Percentiles rank a stretch among this genome's conserved stretches.
These are phyloP conservation scores for Cirrhinus molitorella DNA, from an alignment of 2,797 vertebrate species.

Conservation along the genomic window DNA sequence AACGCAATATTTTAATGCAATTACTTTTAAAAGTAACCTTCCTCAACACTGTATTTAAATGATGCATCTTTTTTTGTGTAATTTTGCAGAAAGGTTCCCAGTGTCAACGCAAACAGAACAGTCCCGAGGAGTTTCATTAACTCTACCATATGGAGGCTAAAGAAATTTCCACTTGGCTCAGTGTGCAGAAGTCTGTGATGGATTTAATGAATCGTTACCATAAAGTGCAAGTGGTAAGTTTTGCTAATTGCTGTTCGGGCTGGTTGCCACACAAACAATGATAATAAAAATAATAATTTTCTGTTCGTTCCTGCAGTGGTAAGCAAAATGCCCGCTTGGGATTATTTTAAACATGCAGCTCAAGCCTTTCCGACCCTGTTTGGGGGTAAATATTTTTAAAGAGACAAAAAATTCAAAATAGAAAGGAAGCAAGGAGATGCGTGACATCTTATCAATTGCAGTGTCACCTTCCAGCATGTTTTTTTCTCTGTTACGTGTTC, in stretches of 20 bases:
- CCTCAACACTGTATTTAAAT: too few relatives aligned
- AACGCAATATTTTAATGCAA: too few relatives aligned
- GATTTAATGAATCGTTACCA: slow-evolving; percentile 19
- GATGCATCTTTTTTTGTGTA: not conserved
- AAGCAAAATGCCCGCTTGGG: slow-evolving; percentile 9
- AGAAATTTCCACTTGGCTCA: slow-evolving; percentile 14
- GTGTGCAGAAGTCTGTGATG: slow-evolving; percentile 19
- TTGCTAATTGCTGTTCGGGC: slow-evolving; percentile 20
- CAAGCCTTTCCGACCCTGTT: not conserved
- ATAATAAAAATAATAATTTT: slow-evolving; percentile 17
- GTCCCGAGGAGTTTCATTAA: slow-evolving; percentile 25
- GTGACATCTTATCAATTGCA: slow-evolving; percentile 40
- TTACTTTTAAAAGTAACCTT: too few relatives aligned
- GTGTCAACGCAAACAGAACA: not conserved
- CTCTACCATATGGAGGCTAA: slow-evolving; percentile 31
- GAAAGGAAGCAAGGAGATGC: slow-evolving; percentile 17
- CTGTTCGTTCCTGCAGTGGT: not conserved
- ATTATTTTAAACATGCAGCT: not conserved
- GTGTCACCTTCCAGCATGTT: slow-evolving; percentile 36
- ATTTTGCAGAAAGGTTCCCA: not conserved
- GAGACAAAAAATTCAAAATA: not conserved
- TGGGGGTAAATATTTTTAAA: not conserved
- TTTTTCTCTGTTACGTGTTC: slow-evolving; percentile 5
- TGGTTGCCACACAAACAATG: slow-evolving; percentile 5
- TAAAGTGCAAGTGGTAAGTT: slow-evolving; percentile 15